Evolutionary conservation across 2,797 vertebrate species (phyloP).

Genomic region (Anguilla megastoma): DNA sequence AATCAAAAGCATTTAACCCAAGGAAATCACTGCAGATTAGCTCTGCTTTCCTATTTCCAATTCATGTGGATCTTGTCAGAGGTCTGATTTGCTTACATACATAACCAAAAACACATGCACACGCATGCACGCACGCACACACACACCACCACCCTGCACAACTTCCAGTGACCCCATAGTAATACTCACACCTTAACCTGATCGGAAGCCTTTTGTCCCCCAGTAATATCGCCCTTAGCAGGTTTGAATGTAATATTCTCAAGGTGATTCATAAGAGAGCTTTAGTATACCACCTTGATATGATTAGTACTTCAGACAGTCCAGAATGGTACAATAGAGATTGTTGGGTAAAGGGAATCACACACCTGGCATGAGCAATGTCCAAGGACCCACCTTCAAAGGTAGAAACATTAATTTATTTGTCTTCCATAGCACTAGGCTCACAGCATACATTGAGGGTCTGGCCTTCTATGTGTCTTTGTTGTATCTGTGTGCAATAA

Average conservation of each 20-base stretch:
- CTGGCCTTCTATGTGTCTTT: neutral
- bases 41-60: neutral
- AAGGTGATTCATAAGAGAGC: neutral
- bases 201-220: neutral
- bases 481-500: slow-evolving; percentile 21
- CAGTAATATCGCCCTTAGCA: neutral
- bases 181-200: neutral
- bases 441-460: slow-evolving; percentile 5
- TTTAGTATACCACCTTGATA: neutral
- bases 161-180: neutral
- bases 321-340: neutral
- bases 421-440: neutral
- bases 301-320: neutral
- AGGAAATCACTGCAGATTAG: neutral
- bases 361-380: neutral
- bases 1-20: neutral
- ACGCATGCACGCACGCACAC: neutral
- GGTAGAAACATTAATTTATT: neutral
- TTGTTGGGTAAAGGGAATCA: neutral
- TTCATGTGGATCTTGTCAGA: neutral
- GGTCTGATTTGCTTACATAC: neutral
- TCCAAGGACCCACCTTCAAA: slow-evolving; percentile 8
- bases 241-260: neutral
- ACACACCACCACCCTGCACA: neutral
- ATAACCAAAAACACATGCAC: neutral